Base-by-base conservation (phyloP, 2,888 invertebrate species). In the Ferdinandea cuprea region DNA sequence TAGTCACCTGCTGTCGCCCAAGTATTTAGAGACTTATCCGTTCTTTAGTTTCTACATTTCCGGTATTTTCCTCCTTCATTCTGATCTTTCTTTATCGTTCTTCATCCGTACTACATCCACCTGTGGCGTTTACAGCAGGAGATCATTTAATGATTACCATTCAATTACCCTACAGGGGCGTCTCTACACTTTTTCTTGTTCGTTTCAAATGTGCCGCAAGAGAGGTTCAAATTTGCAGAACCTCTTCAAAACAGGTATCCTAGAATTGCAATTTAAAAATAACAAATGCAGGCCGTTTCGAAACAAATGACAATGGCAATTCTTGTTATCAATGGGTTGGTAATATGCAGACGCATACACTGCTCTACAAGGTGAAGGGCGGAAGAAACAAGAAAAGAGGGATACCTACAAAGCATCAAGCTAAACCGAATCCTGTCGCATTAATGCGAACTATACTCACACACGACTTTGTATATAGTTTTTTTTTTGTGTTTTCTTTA, bases 321-420 rank as follows among this genome's bases (percentile, higher is more conserved):
- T 61, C 66, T 68, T 52, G 68, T 68, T 61, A 68, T 54, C 52
- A 68, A 21, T n/a, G n/a, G n/a, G n/a, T n/a, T 6, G 19, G n/a
- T 11, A 7, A 13, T 56, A 13, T 25, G 37, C 35, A 37, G 7
- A 19, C 9, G 40, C 19, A 54, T 21, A 9, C 40, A 40, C n/a
- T n/a, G n/a, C n/a, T n/a, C n/a, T n/a, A 7, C 17, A 17, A 1
- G 2, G 3, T 21, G 17, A 7, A 15, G n/a, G 9, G 21, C 15
- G 5, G 25, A 25, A 2, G 25, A 19, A 59, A 9, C 9, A 30
- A 13, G 7, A 30, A 19, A 9, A 1, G 15, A 52, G 30, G 28
- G 42, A n/a, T n/a, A n/a, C n/a, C n/a, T n/a, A 37, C 40, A 17
- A 37, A 15, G 54, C 15, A 40, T 28, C 7, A 54, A 52, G 46